Conservation (phyloP, 2,113 vertebrate species). For the Vulpes ferrilata region DNA sequence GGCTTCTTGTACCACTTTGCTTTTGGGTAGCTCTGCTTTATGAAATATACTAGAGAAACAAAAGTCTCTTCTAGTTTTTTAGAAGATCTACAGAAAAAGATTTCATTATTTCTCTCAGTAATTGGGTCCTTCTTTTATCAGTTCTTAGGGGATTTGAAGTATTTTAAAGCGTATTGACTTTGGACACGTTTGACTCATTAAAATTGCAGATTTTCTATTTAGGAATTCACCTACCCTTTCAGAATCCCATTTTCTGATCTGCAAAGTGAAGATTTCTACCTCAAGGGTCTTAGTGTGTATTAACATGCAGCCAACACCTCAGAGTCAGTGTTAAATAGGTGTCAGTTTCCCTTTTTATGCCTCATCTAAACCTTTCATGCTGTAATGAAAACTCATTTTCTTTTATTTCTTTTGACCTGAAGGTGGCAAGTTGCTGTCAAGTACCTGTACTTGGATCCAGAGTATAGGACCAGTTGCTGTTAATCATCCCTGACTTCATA, state of each 20-base stretch:
- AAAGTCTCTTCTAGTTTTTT: conserved; percentile 5
- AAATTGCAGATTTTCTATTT: neutral
- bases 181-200: neutral
- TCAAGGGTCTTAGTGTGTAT: neutral
- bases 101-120: neutral
- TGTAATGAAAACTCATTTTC: neutral
- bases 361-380: neutral
- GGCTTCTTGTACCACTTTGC: neutral
- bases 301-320: neutral
- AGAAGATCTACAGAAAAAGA: neutral
- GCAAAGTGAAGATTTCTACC: neutral
- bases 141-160: neutral
- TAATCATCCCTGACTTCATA: neutral
- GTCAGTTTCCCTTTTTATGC: neutral
- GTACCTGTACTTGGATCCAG: neutral
- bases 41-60: neutral
- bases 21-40: neutral
- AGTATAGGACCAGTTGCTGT: neutral
- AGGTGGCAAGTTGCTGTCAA: neutral
- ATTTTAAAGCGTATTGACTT: neutral
- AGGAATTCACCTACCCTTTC: neutral
- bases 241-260: neutral
- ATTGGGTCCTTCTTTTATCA: neutral
- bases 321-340: neutral
- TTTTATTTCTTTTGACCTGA: neutral